Percentiles rank a stretch among this genome's conserved stretches.
These are phyloP conservation scores for Tokudaia muenninki DNA, from an alignment of 2,797 vertebrate genomes.

Conservation along the genomic window DNA sequence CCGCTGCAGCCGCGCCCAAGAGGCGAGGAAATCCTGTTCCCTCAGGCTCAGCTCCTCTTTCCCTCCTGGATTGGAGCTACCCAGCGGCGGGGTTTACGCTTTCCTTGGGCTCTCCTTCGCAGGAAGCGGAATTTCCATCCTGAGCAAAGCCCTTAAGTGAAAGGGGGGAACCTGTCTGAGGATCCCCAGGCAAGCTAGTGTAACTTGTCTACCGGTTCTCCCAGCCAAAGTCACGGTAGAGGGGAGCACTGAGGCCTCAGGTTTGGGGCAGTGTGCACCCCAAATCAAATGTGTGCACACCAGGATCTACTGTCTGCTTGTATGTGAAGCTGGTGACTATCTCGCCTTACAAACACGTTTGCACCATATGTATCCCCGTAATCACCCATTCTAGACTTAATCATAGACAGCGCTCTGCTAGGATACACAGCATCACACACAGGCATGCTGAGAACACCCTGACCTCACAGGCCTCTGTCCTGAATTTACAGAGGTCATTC, in stretches of 20 bases:
- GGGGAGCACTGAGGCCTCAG: neutral
- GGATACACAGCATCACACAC: neutral
- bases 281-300: neutral
- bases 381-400: neutral
- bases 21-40: constrained; percentile 77
- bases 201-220: neutral
- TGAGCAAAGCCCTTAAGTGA: neutral
- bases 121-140: constrained; percentile 58
- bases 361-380: no score
- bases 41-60: constrained; percentile 57
- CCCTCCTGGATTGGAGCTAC: neutral
- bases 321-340: neutral
- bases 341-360: neutral
- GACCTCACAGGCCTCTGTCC: neutral
- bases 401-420: neutral
- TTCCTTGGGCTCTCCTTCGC: neutral
- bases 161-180: neutral
- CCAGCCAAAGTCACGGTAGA: neutral
- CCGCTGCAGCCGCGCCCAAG: constrained; percentile 59
- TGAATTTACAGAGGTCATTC: neutral
- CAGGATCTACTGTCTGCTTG: neutral
- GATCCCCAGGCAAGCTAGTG: neutral
- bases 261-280: neutral
- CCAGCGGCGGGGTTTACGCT: neutral
- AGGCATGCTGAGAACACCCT: neutral